phyloP scores from a whole-genome alignment of 2,888 invertebrate genomes.

The Leuctra nigra region DNA sequence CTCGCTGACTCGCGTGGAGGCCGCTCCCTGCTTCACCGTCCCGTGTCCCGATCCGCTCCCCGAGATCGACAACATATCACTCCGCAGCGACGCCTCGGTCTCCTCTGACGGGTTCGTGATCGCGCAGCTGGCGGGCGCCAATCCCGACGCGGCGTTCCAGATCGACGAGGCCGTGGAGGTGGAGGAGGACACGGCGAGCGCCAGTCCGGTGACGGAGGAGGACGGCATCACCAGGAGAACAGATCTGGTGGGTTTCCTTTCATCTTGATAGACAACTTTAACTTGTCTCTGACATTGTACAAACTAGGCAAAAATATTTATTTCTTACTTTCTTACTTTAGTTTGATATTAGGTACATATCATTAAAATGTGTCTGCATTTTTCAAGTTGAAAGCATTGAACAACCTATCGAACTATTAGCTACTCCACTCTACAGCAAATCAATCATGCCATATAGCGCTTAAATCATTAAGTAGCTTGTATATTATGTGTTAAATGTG shows the following conservation, averaged over 20 bases:
- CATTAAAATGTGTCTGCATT: too few species aligned
- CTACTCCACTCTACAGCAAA: too few species aligned
- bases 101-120: conserved; percentile 16
- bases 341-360: too few species aligned
- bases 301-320: too few species aligned
- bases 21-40: background rate
- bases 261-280: too few species aligned
- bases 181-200: conserved; percentile 12
- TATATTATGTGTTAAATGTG: too few species aligned
- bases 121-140: conserved; percentile 12
- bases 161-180: conserved; percentile 14
- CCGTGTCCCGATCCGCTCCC: conserved; percentile 1
- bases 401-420: too few species aligned
- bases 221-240: background rate
- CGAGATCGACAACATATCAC: conserved; percentile 10
- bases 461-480: too few species aligned
- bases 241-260: conserved; percentile 11
- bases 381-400: too few species aligned
- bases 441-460: too few species aligned
- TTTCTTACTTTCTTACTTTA: too few species aligned
- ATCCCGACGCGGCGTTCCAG: conserved; percentile 14
- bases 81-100: conserved; percentile 7
- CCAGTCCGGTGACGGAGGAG: conserved; percentile 9
- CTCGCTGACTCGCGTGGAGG: background rate
- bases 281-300: too few species aligned